phyloP scores from a whole-genome alignment of 2,888 invertebrate species.

The Lycocerus yunnanus region DNA sequence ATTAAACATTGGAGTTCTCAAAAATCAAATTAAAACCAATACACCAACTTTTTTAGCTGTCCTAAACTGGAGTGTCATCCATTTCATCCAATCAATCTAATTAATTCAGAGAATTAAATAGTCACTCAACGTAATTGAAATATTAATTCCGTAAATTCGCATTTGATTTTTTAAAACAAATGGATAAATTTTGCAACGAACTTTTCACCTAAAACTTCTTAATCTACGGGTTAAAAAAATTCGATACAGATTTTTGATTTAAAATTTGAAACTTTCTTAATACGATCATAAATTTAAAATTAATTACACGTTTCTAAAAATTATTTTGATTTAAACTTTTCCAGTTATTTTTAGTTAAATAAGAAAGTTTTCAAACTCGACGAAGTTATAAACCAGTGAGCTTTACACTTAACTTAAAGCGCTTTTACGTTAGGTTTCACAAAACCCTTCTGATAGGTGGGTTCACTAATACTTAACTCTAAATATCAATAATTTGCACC shows the following conservation, averaged over 20 bases:
- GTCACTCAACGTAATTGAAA: background rate
- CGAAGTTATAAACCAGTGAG: constrained; percentile 3
- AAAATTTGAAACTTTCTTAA: background rate
- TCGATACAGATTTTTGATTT: background rate
- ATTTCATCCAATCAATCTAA: background rate
- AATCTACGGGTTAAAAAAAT: background rate
- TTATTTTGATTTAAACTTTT: background rate
- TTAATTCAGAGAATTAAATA: background rate
- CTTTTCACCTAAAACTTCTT: background rate
- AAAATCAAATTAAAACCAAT: background rate
- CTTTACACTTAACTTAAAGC: constrained; percentile 3
- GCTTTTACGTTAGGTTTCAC: background rate
- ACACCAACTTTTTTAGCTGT: background rate
- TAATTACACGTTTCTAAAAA: background rate
- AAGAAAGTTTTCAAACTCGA: background rate
- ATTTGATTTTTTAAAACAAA: background rate
- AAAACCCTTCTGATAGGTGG: background rate
- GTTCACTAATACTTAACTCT: background rate
- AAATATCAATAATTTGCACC: background rate
- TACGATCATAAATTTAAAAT: background rate
- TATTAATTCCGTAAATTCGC: background rate
- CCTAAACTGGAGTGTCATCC: background rate
- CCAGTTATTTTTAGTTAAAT: background rate
- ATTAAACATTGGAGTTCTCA: background rate
- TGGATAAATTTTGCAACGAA: background rate